A percentile compares a stretch with the other conserved stretches of the same genome.
Conservation (phyloP, 2,797 vertebrate species). For the Typhlichthys eigenmanni region DNA sequence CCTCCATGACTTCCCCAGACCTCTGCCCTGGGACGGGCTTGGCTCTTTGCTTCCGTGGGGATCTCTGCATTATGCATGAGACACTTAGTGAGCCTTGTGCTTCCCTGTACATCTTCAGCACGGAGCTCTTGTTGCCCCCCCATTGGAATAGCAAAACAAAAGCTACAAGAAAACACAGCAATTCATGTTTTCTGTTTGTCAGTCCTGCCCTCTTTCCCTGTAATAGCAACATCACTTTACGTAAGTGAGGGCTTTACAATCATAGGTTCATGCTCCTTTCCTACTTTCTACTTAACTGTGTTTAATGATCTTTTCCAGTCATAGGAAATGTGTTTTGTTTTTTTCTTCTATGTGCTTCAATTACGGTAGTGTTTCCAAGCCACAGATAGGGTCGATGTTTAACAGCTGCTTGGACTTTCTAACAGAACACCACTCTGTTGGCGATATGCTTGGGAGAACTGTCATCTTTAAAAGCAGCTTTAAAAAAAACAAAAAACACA, state of each 20-base stretch:
- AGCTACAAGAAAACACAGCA: conserved; percentile 39
- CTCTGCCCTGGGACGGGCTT: conserved; percentile 5
- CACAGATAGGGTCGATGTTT: conserved; percentile 69
- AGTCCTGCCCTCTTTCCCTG: conserved; percentile 55
- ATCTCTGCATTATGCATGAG: conserved; percentile 76
- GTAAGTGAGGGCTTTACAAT: conserved; percentile 51
- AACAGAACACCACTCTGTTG: conserved; percentile 45
- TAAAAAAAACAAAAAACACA: conserved; percentile 33
- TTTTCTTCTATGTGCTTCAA: conserved; percentile 45
- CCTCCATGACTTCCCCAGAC: conserved; percentile 46
- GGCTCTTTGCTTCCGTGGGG: conserved; percentile 49
- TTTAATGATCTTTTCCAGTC: conserved; percentile 21
- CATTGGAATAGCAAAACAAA: conserved; percentile 41
- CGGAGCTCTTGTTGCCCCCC: conserved; percentile 64
- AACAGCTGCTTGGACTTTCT: conserved; percentile 61
- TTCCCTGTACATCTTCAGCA: conserved; percentile 74
- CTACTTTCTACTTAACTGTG: neutral
- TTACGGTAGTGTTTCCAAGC: conserved; percentile 53
- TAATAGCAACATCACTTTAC: conserved; percentile 63
- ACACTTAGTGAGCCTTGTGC: conserved; percentile 77
- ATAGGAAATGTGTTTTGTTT: conserved; percentile 39
- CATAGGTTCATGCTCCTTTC: conserved; percentile 29
- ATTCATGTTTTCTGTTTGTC: conserved; percentile 62
- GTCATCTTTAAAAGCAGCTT: conserved; percentile 27
- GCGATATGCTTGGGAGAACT: conserved; percentile 38